Base-by-base conservation (phyloP, 2,888 invertebrate genomes). In the Blomia tropicalis region DNA sequence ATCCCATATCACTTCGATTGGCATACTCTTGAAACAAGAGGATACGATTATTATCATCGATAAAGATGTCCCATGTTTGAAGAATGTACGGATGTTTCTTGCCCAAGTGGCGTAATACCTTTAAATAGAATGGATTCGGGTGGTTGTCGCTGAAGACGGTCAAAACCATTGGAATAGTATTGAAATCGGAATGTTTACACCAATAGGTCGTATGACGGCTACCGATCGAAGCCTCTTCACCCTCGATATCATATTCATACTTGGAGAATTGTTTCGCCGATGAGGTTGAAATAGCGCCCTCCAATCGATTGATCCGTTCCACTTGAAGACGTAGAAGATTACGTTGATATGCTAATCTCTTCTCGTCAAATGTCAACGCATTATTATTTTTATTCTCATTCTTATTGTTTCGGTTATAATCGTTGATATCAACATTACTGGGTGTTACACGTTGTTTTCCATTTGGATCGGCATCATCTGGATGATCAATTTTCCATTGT, bases 41-140 rank as follows among this genome's bases (percentile, higher is more conserved):
- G 11, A 61, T 17, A 29, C 32, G 11, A n/a, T 32, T 53, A 4
- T 31, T 3, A n/a, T n/a, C n/a, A 22, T 36, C 51, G 23, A 30
- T n/a, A 22, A 61, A 61, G 14, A 61, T n/a, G 41, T 61, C 61
- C 61, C 61, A 61, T n/a, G 61, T 61, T 27, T 53, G 53, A 1
- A 54, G n/a, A n/a, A 61, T 53, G 23, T 47, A 31, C 23, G 30
- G 53, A 23, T 61, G 61, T 30, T 61, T 61, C 44, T 61, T 61
- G 23, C 53, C 61, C 1, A 61, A 23, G 19, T 22, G 30, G 19
- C 43, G 4, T 14, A 60, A 2, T 17, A 36, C 29, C 23, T 30
- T 31, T 19, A 61, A 14, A 23, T 23, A 51, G 4, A 36, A 7
- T 17, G 36, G 17, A 32, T 53, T 54, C 14, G 22, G 19, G n/a